Conservation (phyloP, 2,113 vertebrate genomes). For the Solenodon paradoxus region DNA sequence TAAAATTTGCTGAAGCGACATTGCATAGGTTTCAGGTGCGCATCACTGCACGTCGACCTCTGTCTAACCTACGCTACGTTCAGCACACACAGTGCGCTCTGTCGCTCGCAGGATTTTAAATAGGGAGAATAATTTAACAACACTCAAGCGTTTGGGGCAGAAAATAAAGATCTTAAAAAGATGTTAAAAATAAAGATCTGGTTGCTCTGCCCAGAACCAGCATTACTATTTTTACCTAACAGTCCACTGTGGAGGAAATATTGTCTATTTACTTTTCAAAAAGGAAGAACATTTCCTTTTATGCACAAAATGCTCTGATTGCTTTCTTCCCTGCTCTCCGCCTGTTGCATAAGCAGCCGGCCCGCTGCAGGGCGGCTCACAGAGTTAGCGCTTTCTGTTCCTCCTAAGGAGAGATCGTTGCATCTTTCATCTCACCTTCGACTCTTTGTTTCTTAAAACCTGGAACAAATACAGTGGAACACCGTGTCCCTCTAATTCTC, state of each 20-base stretch:
- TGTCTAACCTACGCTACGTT: no score
- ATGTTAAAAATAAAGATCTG: no score
- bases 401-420: background rate
- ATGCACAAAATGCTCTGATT: background rate
- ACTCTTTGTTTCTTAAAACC: slow-evolving; percentile 14
- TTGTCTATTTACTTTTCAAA: slow-evolving; percentile 43
- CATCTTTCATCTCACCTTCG: background rate
- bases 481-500: background rate
- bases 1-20: no score
- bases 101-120: background rate
- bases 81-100: no score
- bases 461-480: background rate
- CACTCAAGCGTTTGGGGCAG: background rate
- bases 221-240: slow-evolving; percentile 27
- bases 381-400: background rate
- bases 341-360: slow-evolving; percentile 26
- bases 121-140: slow-evolving; percentile 17
- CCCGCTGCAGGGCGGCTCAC: background rate
- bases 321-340: background rate
- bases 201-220: background rate
- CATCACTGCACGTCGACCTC: no score
- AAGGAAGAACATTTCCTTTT: slow-evolving; percentile 52
- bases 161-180: no score
- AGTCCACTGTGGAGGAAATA: background rate
- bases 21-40: no score